Base-by-base conservation (phyloP, 2,113 vertebrate species). In the Candoia aspera region DNA sequence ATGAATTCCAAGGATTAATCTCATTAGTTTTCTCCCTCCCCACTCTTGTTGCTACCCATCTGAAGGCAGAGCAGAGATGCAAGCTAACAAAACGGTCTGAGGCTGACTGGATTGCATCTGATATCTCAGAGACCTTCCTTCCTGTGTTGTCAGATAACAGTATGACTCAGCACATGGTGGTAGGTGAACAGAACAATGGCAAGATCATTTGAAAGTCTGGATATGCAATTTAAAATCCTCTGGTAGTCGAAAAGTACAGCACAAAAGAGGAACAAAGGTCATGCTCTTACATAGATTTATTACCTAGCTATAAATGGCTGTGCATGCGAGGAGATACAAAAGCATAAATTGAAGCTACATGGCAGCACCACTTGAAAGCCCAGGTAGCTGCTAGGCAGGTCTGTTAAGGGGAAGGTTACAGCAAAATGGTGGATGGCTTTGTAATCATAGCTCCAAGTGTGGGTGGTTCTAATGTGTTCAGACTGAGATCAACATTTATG, bases 1-100 rank as follows among this genome's bases (percentile, higher is more conserved):
- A 97, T 97, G 96, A 97, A 96, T 97, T 92, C 91, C 79, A 95
- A 94, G 90, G 94, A 96, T 96, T 97, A 97, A 97, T 97, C 95
- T 91, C 95, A 97, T 97, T 97, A 97, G 95, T 93, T 91, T 94
- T 64, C 73, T 29, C 85, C 94, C 91, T 90, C 17, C 92, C 95
- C n/a, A 3, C 29, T 84, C 68, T 54, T 59, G 94, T 89, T 42
- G 53, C 54, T 73, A 68, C 49, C 49, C 58, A 3, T 62, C 91
- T 1, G 11, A 79, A 93, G 90, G 95, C 58, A 84, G 93, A 94
- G 55, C 29, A 0, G 55, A 85, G 92, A 93, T 86, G 59, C 85
- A 90, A 59, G 53, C 10, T 29, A 90, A 87, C 46, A 93, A 24
- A 94, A 53, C 15, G 89, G 93, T 24, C 93, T 92, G 90, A 91